Conservation (phyloP, 2,113 vertebrate species). For the Siphamia tubifer region DNA sequence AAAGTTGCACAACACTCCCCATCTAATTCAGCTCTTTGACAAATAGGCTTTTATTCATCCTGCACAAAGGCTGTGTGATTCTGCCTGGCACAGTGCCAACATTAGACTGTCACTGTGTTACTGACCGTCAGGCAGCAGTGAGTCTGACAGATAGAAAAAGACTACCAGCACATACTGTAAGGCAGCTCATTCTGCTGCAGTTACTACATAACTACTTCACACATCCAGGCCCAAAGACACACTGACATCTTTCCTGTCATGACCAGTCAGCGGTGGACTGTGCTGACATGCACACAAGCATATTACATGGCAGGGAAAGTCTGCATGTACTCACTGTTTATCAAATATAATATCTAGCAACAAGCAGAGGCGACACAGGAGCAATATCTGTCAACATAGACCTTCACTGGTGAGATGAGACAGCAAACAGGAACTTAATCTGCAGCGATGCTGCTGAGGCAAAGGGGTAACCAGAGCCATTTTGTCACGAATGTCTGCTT, state of each 20-base stretch:
- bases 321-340: slow-evolving; percentile 40
- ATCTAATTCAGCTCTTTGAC: slow-evolving; percentile 46
- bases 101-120: slow-evolving; percentile 32
- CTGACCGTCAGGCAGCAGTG: slow-evolving; percentile 32
- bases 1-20: slow-evolving; percentile 42
- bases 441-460: slow-evolving; percentile 44
- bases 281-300: not conserved
- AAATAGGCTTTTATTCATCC: slow-evolving; percentile 64
- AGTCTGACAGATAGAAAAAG: slow-evolving; percentile 28
- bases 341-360: slow-evolving; percentile 54
- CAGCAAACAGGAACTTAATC: slow-evolving; percentile 65
- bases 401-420: slow-evolving; percentile 51
- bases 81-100: slow-evolving; percentile 38
- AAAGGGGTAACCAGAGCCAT: slow-evolving; percentile 73
- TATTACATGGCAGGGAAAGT: slow-evolving; percentile 30
- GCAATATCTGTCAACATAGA: slow-evolving; percentile 58
- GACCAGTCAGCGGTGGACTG: not conserved
- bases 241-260: slow-evolving; percentile 18
- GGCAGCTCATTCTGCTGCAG: slow-evolving; percentile 9
- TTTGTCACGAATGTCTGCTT: slow-evolving; percentile 70
- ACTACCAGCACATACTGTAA: not conserved
- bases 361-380: slow-evolving; percentile 50
- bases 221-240: slow-evolving; percentile 3
- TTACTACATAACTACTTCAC: not conserved
- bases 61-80: slow-evolving; percentile 60